Conservation (phyloP, 1,140 invertebrate species). For the Papilio aristodemus region DNA sequence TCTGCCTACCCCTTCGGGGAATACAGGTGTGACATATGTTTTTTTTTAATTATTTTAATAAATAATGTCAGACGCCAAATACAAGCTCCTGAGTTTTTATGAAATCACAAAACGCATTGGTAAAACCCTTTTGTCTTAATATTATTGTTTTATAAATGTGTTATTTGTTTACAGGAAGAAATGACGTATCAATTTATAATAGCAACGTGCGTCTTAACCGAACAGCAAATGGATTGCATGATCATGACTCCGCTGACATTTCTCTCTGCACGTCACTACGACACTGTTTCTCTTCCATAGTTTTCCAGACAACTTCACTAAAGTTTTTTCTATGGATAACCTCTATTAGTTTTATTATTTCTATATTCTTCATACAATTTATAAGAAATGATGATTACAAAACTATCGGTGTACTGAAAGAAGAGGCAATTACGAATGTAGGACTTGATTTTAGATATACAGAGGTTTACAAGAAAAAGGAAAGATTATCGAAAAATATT, state of each 20-base stretch:
- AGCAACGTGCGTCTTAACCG: conserved; percentile 13
- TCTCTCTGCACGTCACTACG: conserved; percentile 7
- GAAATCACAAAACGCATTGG: no score
- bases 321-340: conserved; percentile 49
- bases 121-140: no score
- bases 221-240: not conserved
- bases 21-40: no score
- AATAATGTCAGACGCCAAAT: no score
- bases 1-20: no score
- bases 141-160: not conserved
- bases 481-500: conserved; percentile 45
- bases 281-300: conserved; percentile 35
- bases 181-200: not conserved
- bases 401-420: not conserved
- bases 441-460: conserved; percentile 52
- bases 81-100: no score
- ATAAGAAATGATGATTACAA: not conserved
- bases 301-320: conserved; percentile 45
- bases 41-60: no score
- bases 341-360: conserved; percentile 50
- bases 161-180: not conserved
- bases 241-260: not conserved
- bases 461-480: conserved; percentile 53
- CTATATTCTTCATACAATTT: conserved; percentile 47
- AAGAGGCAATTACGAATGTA: not conserved